A percentile compares a stretch with the other conserved stretches of the same genome.
Evolutionary conservation across 2,797 vertebrate species (phyloP).

Genomic region (Megalops cyprinoides): DNA sequence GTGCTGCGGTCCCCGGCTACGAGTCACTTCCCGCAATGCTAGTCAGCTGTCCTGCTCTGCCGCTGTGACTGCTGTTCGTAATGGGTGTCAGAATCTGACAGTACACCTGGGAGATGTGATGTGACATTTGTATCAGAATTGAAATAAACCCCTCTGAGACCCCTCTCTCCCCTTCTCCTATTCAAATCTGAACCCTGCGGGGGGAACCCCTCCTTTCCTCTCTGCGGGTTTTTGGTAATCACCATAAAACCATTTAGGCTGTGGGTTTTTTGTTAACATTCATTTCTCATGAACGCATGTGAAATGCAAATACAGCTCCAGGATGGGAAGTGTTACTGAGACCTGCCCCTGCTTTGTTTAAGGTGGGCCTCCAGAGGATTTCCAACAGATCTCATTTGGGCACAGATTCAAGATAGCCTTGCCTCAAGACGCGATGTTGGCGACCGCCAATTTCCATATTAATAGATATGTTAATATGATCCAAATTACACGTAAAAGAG

Average conservation of each 20-base stretch:
- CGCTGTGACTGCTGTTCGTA: background rate
- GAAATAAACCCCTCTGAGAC: background rate
- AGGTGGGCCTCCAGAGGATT: background rate
- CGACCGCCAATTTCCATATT: slow-evolving; percentile 70
- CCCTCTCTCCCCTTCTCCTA: background rate
- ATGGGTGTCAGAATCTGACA: background rate
- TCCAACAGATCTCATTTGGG: slow-evolving; percentile 34
- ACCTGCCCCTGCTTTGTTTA: background rate
- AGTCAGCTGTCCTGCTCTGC: no score
- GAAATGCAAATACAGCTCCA: background rate
- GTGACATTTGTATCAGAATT: background rate
- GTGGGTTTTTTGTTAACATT: no score
- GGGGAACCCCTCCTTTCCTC: background rate
- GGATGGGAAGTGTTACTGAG: background rate
- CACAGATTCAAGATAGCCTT: slow-evolving; percentile 23
- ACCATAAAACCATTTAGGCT: background rate
- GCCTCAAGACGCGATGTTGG: slow-evolving; percentile 41
- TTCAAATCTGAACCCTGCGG: background rate
- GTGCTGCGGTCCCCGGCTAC: no score
- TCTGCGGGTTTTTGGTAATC: background rate
- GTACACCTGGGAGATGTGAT: background rate
- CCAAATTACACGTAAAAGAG: slow-evolving; percentile 71
- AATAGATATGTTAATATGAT: slow-evolving; percentile 74
- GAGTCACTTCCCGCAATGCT: no score
- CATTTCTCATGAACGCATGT: background rate